These are phyloP conservation scores for Gadus chalcogrammus DNA, from an alignment of 2,113 vertebrate species.

Conservation along the genomic window DNA sequence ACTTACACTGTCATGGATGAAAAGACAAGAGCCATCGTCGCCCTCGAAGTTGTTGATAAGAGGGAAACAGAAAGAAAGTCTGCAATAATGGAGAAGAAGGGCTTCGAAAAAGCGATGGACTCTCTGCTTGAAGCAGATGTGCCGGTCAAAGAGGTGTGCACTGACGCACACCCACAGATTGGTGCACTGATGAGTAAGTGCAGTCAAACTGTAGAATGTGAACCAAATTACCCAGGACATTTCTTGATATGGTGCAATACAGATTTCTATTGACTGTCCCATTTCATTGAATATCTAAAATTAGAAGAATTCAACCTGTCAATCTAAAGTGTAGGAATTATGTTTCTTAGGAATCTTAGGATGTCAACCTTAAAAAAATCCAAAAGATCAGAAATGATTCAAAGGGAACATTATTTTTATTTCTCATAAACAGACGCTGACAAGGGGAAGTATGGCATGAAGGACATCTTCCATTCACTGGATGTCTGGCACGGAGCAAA, in stretches of 20 bases:
- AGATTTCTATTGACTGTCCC: too few relatives aligned
- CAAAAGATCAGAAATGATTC: neutral
- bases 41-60: neutral
- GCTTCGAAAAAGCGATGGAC: neutral
- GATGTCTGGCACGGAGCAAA: conserved; percentile 1
- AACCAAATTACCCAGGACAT: neutral
- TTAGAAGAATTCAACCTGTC: too few relatives aligned
- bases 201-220: too few relatives aligned
- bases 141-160: neutral
- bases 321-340: too few relatives aligned
- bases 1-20: neutral
- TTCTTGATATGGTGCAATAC: neutral
- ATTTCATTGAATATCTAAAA: too few relatives aligned
- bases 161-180: neutral
- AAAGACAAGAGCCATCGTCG: neutral
- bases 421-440: neutral
- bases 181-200: neutral
- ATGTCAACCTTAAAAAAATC: neutral
- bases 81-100: neutral
- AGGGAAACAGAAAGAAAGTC: neutral
- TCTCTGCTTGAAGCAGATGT: neutral
- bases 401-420: neutral
- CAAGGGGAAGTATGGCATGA: neutral
- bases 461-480: neutral
- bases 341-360: too few relatives aligned